Conservation (phyloP, 1,140 invertebrate species). For the Acyrthosiphon pisum region DNA sequence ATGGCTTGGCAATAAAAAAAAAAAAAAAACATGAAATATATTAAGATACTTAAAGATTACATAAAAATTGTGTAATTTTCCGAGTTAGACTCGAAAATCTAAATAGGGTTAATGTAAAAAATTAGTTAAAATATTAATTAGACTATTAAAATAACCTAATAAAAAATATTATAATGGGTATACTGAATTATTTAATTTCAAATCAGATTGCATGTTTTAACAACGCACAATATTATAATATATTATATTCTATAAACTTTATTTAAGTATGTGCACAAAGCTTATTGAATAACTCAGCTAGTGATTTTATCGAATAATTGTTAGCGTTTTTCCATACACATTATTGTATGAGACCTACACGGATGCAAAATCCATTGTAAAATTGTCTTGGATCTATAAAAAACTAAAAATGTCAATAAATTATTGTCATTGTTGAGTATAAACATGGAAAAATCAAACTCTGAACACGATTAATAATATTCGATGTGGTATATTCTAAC, state of each 20-base stretch:
- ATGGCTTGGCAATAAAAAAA: background rate
- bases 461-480: background rate
- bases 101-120: background rate
- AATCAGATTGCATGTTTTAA: background rate
- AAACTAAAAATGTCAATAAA: background rate
- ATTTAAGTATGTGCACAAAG: background rate
- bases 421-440: background rate
- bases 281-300: background rate
- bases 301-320: background rate
- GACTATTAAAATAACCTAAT: background rate
- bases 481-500: too few species aligned
- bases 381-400: background rate
- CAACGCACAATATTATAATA: background rate
- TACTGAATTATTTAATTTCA: background rate
- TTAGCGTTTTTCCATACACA: background rate
- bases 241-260: background rate
- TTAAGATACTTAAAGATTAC: background rate
- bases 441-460: background rate
- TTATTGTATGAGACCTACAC: background rate
- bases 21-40: background rate
- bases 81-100: background rate
- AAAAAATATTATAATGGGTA: background rate
- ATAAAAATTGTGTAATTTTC: background rate
- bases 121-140: constrained; percentile 35
- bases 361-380: too few species aligned